These are phyloP conservation scores for Orchestia grillus DNA, from an alignment of 1,140 invertebrate species.

Conservation along the genomic window DNA sequence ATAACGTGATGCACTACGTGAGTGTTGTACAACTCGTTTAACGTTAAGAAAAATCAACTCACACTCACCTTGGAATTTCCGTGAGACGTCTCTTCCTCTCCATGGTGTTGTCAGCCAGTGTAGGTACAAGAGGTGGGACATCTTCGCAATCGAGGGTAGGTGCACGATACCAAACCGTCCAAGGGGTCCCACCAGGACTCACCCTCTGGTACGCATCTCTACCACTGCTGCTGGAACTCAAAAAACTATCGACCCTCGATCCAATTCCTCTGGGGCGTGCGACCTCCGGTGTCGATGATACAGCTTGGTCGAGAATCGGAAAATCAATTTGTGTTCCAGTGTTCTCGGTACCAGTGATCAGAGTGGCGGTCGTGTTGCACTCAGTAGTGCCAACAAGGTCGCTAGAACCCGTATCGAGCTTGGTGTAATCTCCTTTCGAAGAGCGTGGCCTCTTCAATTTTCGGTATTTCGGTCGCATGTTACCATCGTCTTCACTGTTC, in stretches of 20 bases:
- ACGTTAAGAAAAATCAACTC: neutral
- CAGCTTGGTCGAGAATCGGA: slow-evolving; percentile 15
- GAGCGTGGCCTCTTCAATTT: neutral
- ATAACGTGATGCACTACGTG: neutral
- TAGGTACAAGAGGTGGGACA: slow-evolving; percentile 31
- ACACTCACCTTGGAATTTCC: slow-evolving; percentile 23
- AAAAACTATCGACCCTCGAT: slow-evolving; percentile 23
- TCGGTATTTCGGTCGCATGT: neutral
- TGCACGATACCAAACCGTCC: slow-evolving; percentile 42
- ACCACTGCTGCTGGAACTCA: slow-evolving; percentile 31
- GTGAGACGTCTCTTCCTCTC: slow-evolving; percentile 37
- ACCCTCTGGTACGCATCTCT: slow-evolving; percentile 33
- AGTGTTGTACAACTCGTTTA: neutral
- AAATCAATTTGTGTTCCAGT: slow-evolving; percentile 26
- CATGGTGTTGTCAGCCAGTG: neutral
- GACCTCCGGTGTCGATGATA: neutral
- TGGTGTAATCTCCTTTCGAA: neutral
- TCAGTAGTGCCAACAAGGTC: slow-evolving; percentile 48
- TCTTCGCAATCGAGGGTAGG: slow-evolving; percentile 12
- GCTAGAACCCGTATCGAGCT: slow-evolving; percentile 35
- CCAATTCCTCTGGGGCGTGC: neutral
- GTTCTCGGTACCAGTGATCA: slow-evolving; percentile 15
- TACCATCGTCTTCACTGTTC: neutral
- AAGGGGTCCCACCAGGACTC: slow-evolving; percentile 29
- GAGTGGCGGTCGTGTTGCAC: slow-evolving; percentile 29